phyloP scores from a whole-genome alignment of 2,113 vertebrate genomes.

The Heliornis fulica region DNA sequence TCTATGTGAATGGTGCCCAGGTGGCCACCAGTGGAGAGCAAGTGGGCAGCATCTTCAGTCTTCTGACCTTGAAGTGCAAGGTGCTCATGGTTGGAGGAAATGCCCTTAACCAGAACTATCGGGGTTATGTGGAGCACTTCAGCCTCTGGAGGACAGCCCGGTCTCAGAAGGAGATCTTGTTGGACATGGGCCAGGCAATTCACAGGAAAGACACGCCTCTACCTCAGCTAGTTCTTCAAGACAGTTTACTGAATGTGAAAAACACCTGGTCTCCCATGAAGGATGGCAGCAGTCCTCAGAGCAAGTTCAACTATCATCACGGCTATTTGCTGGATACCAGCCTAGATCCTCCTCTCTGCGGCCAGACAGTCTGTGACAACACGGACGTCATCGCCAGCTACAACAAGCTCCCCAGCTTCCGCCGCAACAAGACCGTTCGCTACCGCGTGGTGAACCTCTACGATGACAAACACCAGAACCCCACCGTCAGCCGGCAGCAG shows the following conservation, averaged over 20 bases:
- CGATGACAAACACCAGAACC: constrained; percentile 78
- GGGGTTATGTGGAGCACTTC: constrained; percentile 88
- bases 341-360: constrained; percentile 89
- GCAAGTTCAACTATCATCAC: constrained; percentile 72
- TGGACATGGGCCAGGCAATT: constrained; percentile 81
- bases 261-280: constrained; percentile 91
- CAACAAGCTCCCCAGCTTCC: constrained; percentile 88
- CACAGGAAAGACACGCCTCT: constrained; percentile 78
- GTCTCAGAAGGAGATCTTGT: constrained; percentile 87
- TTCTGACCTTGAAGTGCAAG: constrained; percentile 94
- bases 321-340: constrained; percentile 85
- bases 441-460: constrained; percentile 93
- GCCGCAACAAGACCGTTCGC: constrained; percentile 85
- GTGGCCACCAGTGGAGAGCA: constrained; percentile 91
- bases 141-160: constrained; percentile 89
- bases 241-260: constrained; percentile 89
- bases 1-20: constrained; percentile 95
- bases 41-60: constrained; percentile 93
- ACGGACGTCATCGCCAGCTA: constrained; percentile 88
- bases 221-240: constrained; percentile 90
- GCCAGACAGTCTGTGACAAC: constrained; percentile 95
- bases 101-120: constrained; percentile 90
- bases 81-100: constrained; percentile 95
- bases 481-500: constrained; percentile 90
- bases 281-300: constrained; percentile 84